Evolutionary conservation across 2,113 vertebrate genomes (phyloP).

Genomic region (Crotalus helleri): DNA sequence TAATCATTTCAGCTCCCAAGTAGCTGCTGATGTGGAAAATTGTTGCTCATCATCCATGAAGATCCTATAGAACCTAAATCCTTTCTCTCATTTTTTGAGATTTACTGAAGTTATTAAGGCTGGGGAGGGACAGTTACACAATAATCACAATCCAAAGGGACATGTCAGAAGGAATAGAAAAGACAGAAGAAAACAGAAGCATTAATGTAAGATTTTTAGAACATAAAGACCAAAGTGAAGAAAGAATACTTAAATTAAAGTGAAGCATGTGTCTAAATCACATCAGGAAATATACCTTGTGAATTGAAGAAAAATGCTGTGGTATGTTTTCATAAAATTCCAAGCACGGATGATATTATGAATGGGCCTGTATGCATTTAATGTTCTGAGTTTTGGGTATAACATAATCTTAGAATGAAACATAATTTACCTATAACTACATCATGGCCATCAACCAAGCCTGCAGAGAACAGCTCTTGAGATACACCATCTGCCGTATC

Average conservation of each 20-base stretch:
- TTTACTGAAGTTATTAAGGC: background rate
- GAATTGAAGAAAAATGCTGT: constrained; percentile 30
- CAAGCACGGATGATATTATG: constrained; percentile 41
- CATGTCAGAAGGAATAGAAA: background rate
- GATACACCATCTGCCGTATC: constrained; percentile 98
- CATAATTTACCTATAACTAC: constrained; percentile 91
- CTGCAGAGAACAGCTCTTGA: constrained; percentile 97
- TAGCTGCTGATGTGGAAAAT: background rate
- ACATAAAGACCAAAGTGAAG: background rate
- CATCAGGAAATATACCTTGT: constrained; percentile 33
- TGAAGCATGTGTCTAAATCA: constrained; percentile 25
- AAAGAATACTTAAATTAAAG: constrained; percentile 4
- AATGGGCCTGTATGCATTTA: constrained; percentile 52
- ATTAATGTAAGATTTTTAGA: background rate
- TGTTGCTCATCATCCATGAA: background rate
- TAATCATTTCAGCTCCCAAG: background rate
- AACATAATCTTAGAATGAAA: constrained; percentile 62
- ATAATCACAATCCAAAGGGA: background rate
- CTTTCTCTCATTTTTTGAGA: background rate
- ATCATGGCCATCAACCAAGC: constrained; percentile 93
- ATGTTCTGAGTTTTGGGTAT: constrained; percentile 49
- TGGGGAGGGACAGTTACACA: background rate
- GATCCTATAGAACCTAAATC: background rate
- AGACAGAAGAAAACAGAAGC: background rate
- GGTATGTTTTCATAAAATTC: constrained; percentile 28